Base-by-base conservation (phyloP, 2,888 invertebrate genomes). In the Synergus gifuensis region DNA sequence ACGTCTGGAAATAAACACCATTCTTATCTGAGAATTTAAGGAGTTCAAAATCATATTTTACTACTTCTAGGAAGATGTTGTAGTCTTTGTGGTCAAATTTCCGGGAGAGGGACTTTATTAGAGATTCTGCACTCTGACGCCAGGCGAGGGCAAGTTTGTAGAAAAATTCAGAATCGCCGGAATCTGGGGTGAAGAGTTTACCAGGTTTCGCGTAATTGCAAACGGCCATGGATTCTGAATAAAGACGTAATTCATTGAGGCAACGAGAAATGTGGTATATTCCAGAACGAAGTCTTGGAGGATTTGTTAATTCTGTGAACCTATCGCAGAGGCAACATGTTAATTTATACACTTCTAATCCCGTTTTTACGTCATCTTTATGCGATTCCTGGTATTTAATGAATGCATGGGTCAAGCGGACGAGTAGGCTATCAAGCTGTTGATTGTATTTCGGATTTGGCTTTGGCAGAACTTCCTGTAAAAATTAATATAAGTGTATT, bases 211-310 rank as follows among this genome's bases (percentile, higher is more conserved):
- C 40, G 62, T 85, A 84, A 60, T 81, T 76, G 42, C 84, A 86
- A 14, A 91, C 67, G 22, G 86, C 58, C 64, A 83, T 83, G 1
- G 91, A 89, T 79, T 90, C 87, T 0, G 82, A 11, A 73, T 88
- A 87, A 9, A 87, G 60, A 28, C 82, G 14, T 79, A 86, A 86
- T 4, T 82, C 80, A 0, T 90, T 69, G 16, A 91, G 81, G 77
- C 86, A 89, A 14, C 83, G 82, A 8, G 85, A 73, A 44, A 92
- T 87, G 79, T 88, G 89, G 76, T 87, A 92, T 2, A 91, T 73
- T 11, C 73, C 73, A 54, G 54, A 28, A 14, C 54, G 49, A 22
- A 73, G 28, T 73, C 73, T 73, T n/a, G 73, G 54, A 14, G 73
- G 73, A 54, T 73, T 73, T 11, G 54, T n/a, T 5, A 54, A 54